Base-by-base conservation (phyloP, 1,140 invertebrate genomes). In the Cheumatopsyche charites region DNA sequence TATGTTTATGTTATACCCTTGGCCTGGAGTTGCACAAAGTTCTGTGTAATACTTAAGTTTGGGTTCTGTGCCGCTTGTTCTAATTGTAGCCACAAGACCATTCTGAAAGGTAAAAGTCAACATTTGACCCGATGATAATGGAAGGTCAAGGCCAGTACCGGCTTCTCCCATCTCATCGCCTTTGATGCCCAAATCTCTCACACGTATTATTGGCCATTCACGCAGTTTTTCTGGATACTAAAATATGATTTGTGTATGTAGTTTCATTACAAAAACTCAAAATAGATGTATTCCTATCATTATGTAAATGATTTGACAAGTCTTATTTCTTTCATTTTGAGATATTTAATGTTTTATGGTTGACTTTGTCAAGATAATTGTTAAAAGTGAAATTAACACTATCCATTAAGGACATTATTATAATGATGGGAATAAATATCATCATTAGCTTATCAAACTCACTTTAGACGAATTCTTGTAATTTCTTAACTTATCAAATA, bases 31-130 rank as follows among this genome's bases (percentile, higher is more conserved):
- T 75, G 90, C 90, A 76, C 91, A 91, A 49, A 97, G 86, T 84
- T 99, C 97, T 0, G 94, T 93, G 82, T 99, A 99, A 82, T 98
- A 98, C 84, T 98, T 98, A 69, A 98, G 88, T 84, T 99, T 99
- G 15, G 98, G 98, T 82, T 99, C 98, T 0, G 98, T 99, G 17
- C 98, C 98, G 84, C 96, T 98, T 0, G 97, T 98, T 74, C 98
- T 88, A 7, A 99, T 82, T 0, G 96, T 98, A 0, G 92, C 87
- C 7, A 93, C 89, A 73, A 94, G 87, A 1, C 94, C 96, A 83
- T 95, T 96, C 58, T 88, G 85, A 81, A 98, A 97, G 13, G 88
- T 89, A 80, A 99, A 97, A 1, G 96, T 97, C n/a, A 99, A 92
- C 98, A 99, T 99, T 83, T 98, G 92, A 71, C 89, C 92, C 82